Percentiles rank a stretch among this genome's conserved stretches.
Evolutionary conservation across 35 echinoderm and acorn worm genomes (phyloP).

Genomic region (Ptychodera flava): DNA sequence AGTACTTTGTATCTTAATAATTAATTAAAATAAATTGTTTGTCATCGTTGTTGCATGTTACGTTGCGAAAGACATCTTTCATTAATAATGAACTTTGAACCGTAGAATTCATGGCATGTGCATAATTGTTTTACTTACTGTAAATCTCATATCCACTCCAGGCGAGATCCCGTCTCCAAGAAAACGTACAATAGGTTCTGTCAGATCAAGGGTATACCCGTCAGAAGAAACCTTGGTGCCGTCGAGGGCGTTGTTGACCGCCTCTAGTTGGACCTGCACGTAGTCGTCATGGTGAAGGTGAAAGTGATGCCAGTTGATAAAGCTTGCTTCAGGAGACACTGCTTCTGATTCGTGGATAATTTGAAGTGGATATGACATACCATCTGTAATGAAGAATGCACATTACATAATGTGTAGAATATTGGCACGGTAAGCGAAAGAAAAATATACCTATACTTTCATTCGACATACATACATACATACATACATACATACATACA

Average conservation of each 20-base stretch:
- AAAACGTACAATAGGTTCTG: conserved; percentile 18
- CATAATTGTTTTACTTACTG: too few species aligned
- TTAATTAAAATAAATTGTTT: too few species aligned
- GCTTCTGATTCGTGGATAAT: conserved; percentile 34
- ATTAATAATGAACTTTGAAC: too few species aligned
- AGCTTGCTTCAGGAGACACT: conserved; percentile 3
- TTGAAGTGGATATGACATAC: background rate
- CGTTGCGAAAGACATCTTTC: too few species aligned
- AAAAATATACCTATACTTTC: background rate
- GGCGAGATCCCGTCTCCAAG: conserved; percentile 25
- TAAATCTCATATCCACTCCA: conserved; percentile 30
- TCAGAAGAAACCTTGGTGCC: conserved; percentile 2
- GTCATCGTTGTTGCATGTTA: too few species aligned
- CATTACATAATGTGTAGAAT: background rate
- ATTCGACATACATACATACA: background rate
- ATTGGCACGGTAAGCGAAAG: background rate
- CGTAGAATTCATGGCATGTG: too few species aligned
- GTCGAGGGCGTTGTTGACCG: conserved; percentile 24
- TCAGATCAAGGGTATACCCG: conserved; percentile 37
- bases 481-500: background rate
- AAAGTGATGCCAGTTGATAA: conserved; percentile 53
- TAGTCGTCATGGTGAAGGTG: conserved; percentile 43
- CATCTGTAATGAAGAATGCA: background rate
- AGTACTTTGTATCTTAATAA: too few species aligned
- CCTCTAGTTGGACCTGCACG: conserved; percentile 29